These are phyloP conservation scores for Arenaria interpres DNA, from an alignment of 2,113 vertebrate species.

Conservation along the genomic window DNA sequence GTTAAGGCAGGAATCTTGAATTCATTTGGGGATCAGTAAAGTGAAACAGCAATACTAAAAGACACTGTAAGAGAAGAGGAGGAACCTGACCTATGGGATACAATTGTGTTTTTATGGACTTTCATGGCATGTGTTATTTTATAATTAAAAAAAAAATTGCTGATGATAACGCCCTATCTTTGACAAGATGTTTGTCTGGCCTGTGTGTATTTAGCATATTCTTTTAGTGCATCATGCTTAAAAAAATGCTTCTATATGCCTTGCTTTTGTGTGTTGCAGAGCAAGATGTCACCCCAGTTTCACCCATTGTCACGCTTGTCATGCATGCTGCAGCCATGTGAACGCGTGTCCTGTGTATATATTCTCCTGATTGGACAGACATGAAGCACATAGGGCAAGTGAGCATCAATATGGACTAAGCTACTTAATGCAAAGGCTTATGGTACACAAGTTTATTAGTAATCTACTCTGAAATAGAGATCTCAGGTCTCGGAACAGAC, in stretches of 20 bases:
- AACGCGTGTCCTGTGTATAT: too few species aligned
- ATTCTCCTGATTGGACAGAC: neutral
- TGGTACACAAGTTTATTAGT: neutral
- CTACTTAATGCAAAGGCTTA: neutral
- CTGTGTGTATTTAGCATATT: neutral
- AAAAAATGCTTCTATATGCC: neutral
- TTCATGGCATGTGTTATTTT: too few species aligned
- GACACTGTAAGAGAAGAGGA: neutral
- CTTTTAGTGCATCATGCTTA: neutral
- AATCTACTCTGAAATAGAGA: neutral
- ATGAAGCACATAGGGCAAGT: too few species aligned
- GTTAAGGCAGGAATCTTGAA: neutral
- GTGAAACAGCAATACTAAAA: neutral
- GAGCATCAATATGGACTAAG: too few species aligned
- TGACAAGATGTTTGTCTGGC: neutral
- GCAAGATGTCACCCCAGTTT: neutral
- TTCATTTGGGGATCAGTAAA: neutral
- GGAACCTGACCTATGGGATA: neutral
- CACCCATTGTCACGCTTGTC: accelerated
- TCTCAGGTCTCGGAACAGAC: neutral
- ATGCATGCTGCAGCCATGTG: neutral
- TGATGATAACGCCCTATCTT: accelerated
- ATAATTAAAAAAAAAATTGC: neutral
- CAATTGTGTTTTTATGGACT: neutral
- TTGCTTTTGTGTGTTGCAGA: neutral